Evolutionary conservation across 1,140 invertebrate genomes (phyloP).

Genomic region (Drosophila ficusphila): DNA sequence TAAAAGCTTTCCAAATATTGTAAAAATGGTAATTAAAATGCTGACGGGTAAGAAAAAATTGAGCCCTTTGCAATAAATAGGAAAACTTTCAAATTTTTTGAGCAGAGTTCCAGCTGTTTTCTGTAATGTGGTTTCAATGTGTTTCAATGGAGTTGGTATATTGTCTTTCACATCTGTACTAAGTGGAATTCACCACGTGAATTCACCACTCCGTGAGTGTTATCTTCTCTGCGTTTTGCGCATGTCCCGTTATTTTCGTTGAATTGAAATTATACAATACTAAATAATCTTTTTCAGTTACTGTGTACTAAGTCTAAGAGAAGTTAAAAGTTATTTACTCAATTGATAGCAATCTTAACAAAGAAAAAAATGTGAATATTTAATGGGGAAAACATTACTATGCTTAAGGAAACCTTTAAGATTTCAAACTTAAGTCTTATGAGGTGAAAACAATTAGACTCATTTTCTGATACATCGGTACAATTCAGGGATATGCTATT

Average conservation of each 20-base stretch:
- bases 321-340: conserved; percentile 1
- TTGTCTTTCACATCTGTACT: too few relatives aligned
- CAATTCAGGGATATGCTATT: background rate
- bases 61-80: too few relatives aligned
- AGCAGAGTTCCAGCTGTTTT: too few relatives aligned
- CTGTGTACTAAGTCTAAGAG: conserved; percentile 1
- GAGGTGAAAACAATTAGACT: background rate
- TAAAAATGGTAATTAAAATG: too few relatives aligned
- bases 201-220: too few relatives aligned
- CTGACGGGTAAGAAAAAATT: too few relatives aligned
- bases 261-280: conserved; percentile 67
- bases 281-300: conserved; percentile 54
- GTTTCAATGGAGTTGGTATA: too few relatives aligned
- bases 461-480: background rate
- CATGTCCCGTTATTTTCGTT: conserved; percentile 28
- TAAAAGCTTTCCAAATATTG: too few relatives aligned
- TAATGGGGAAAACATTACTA: conserved; percentile 1
- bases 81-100: too few relatives aligned
- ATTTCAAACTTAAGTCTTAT: background rate
- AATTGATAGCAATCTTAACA: background rate
- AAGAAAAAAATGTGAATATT: background rate
- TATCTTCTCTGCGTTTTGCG: conserved; percentile 15
- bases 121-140: too few relatives aligned
- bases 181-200: too few relatives aligned
- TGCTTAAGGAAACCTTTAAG: background rate